phyloP scores from a whole-genome alignment of 2,888 invertebrate genomes.

The Formica aserva region DNA sequence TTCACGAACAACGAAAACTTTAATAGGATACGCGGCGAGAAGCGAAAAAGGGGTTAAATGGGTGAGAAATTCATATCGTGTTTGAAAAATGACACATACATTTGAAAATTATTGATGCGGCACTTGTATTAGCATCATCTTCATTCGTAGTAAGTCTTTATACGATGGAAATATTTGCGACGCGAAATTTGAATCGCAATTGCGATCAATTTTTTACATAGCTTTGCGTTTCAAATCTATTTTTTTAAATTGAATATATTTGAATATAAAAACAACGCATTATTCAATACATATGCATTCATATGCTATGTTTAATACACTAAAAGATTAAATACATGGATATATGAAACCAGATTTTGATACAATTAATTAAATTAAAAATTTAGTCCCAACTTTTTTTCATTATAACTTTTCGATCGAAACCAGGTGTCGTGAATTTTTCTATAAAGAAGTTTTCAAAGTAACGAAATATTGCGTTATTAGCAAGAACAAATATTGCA shows the following conservation, averaged over 20 bases:
- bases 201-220: not conserved
- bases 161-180: not conserved
- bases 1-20: not conserved
- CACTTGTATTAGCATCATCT: not conserved
- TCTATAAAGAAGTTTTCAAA: not conserved
- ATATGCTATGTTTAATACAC: not conserved
- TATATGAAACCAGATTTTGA: not conserved
- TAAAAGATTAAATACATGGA: not conserved
- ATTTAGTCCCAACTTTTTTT: slow-evolving; percentile 3
- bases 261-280: not conserved
- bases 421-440: not conserved
- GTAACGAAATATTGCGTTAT: slow-evolving; percentile 3
- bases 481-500: not conserved
- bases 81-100: not conserved
- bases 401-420: not conserved
- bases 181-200: not conserved
- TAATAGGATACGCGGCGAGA: not conserved
- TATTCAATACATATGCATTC: not conserved
- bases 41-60: not conserved
- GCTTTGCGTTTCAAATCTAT: not conserved
- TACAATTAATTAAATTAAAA: slow-evolving; percentile 12
- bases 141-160: not conserved
- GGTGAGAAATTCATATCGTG: not conserved
- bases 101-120: slow-evolving; percentile 1
- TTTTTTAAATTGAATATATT: not conserved